Evolutionary conservation across 2,888 invertebrate species (phyloP).

Genomic region (Gonocerus acuteangulatus): DNA sequence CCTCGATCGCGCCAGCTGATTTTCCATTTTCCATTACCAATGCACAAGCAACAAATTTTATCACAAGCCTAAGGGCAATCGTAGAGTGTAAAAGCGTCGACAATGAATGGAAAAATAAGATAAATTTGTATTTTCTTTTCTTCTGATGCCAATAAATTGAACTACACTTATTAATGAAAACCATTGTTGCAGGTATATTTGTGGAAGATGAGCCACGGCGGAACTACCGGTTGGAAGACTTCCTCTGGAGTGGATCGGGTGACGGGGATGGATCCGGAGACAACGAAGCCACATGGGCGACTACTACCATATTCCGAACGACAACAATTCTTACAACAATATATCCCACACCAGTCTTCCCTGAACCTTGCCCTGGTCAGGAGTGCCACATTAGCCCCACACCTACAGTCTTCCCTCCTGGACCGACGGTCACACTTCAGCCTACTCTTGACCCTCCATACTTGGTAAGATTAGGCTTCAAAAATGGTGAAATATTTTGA

Average conservation of each 20-base stretch:
- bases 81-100: no score
- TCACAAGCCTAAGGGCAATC: no score
- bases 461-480: neutral
- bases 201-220: constrained; percentile 41
- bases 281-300: constrained; percentile 48
- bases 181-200: constrained; percentile 25
- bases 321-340: constrained; percentile 65
- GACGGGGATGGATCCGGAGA: constrained; percentile 51
- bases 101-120: no score
- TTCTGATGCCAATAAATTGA: no score
- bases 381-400: constrained; percentile 30
- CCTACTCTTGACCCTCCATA: constrained; percentile 26
- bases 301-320: constrained; percentile 54
- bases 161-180: no score
- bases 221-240: constrained; percentile 63
- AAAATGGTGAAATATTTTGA: no score
- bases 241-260: constrained; percentile 83
- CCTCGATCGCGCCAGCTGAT: no score
- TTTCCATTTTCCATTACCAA: no score
- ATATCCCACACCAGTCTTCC: constrained; percentile 43
- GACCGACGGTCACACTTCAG: constrained; percentile 24
- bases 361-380: constrained; percentile 5
- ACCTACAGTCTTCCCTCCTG: constrained; percentile 25
- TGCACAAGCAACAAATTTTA: no score
- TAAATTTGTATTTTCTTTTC: no score